phyloP scores from a whole-genome alignment of 2,888 invertebrate species.

The Drosophila flavopinicola region DNA sequence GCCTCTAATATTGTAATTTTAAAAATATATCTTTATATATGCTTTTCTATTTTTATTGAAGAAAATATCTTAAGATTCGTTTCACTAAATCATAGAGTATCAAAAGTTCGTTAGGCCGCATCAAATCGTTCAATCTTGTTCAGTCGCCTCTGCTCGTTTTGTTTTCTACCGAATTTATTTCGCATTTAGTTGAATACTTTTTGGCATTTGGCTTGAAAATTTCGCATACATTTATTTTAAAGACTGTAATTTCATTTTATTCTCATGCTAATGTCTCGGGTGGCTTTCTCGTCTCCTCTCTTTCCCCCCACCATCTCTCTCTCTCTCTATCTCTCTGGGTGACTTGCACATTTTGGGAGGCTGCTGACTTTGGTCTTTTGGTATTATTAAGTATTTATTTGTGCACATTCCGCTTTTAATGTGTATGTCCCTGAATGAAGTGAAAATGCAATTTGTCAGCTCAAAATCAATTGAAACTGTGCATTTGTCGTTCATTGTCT shows the following conservation, averaged over 20 bases:
- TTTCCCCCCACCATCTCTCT: too few relatives aligned
- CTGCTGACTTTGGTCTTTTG: conserved; percentile 32
- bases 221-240: conserved; percentile 78
- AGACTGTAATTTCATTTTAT: conserved; percentile 77
- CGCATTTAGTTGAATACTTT: conserved; percentile 77
- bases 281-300: conserved; percentile 15
- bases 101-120: conserved; percentile 1
- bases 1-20: too few relatives aligned
- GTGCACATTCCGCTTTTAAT: conserved; percentile 61
- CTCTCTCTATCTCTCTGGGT: conserved; percentile 4
- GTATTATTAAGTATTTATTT: conserved; percentile 72
- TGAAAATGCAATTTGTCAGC: conserved; percentile 56
- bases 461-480: conserved; percentile 21
- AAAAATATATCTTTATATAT: too few relatives aligned
- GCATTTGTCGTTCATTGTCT: not conserved
- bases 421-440: conserved; percentile 34
- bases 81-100: conserved; percentile 9
- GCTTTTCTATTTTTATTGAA: too few relatives aligned
- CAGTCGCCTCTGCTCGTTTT: conserved; percentile 47
- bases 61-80: too few relatives aligned
- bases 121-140: not conserved
- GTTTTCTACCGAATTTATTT: conserved; percentile 74
- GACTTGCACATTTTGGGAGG: conserved; percentile 53
- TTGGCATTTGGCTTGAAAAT: conserved; percentile 66
- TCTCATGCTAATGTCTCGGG: conserved; percentile 67